Evolutionary conservation across 2,888 invertebrate species (phyloP), one percentile per base, ranked within the genome.

Genomic region (Agriopis marginaria): DNA sequence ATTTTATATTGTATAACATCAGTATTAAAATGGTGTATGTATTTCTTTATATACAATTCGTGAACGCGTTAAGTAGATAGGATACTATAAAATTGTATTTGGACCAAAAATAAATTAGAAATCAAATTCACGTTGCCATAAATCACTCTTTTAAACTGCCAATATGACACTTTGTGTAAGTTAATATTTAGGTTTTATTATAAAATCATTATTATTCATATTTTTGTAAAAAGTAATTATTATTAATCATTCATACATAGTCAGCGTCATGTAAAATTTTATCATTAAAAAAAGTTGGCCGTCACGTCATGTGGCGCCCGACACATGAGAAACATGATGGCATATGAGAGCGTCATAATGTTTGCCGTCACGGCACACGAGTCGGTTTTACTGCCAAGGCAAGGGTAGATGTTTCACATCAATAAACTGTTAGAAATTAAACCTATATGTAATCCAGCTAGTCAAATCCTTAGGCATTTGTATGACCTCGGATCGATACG

Each of bases 11-110:
- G 78, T 89, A 81, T 90, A 88, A 91, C 92, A 87, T 89, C 91
- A 93, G 93, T 93, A 93, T 93, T 93, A 93, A 89, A 91, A 88
- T 89, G 92, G 88, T 92, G 93, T 92, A 92, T 91, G 90, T 91
- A 90, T 89, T 90, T 89, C 83, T 87, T 86, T 84, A 82, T 83
- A 86, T 83, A 82, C 86, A 87, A 83, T 81, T 83, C 89, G 89
- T 88, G 87, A 85, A 89, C 85, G 85, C 85, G 85, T 86, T n/a
- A 77, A 82, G 84, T 90, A 88, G 82, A 82, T 74, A 72, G 66
- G 75, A 68, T 74, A 86, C 84, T 88, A 86, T 86, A 74, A 81
- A 86, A 82, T 85, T 84, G 67, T 68, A 63, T 87, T 93, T 89
- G 93, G 93, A 93, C 93, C 93, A 93, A 93, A 93, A 93, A 93